Percentiles rank a stretch among this genome's conserved stretches.
phyloP scores from a whole-genome alignment of 2,888 invertebrate genomes.

The Creontiades dilutus region DNA sequence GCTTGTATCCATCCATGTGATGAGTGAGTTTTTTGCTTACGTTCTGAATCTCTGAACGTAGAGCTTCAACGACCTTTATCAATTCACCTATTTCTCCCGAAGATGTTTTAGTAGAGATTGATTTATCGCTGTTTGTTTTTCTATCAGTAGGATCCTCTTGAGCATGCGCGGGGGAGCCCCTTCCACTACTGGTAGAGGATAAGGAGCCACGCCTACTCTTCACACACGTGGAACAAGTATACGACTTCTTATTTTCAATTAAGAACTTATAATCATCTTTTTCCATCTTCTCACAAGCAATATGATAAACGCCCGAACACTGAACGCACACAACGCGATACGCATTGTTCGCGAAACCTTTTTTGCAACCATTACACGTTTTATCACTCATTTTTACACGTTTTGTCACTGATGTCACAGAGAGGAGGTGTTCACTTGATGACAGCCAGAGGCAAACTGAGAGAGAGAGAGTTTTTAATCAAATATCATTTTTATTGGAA shows the following conservation, averaged over 20 bases:
- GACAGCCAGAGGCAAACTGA: background rate
- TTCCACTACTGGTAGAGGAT: background rate
- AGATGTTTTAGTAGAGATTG: no score
- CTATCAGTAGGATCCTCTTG: no score
- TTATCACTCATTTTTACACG: background rate
- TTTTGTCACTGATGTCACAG: background rate
- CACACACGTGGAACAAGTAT: background rate
- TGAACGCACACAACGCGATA: background rate
- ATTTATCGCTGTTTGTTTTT: no score
- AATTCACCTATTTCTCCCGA: background rate
- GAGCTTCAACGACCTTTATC: background rate
- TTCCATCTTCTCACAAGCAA: background rate
- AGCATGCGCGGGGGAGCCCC: background rate
- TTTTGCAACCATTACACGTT: background rate
- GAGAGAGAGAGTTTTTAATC: constrained; percentile 1
- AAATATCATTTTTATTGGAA: no score
- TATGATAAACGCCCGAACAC: background rate
- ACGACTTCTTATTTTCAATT: background rate
- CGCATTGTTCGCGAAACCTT: constrained; percentile 2
- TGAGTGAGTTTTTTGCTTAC: background rate
- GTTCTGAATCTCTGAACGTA: background rate
- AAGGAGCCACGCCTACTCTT: constrained; percentile 10
- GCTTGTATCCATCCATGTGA: background rate
- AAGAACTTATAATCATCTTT: constrained; percentile 2
- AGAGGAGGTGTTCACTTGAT: background rate